phyloP scores from a whole-genome alignment of 64 coral and sea anemone genomes.

The Dendrophyllia cribrosa region DNA sequence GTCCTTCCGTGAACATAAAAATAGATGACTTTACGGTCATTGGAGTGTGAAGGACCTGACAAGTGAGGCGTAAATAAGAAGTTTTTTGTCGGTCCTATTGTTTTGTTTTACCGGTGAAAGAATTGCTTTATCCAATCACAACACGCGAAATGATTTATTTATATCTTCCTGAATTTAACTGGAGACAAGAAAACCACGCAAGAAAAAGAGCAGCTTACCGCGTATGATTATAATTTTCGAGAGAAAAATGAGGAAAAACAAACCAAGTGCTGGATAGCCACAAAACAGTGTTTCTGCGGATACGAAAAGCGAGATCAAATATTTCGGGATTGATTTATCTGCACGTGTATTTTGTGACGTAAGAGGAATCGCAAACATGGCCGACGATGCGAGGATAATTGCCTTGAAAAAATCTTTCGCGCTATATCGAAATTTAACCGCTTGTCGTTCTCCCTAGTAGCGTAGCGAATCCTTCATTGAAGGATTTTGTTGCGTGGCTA shows the following conservation, averaged over 20 bases:
- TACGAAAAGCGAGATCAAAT: not conserved
- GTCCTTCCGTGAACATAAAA: not conserved
- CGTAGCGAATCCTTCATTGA: not conserved
- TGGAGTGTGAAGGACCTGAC: slow-evolving; percentile 4
- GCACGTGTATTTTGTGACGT: slow-evolving; percentile 53
- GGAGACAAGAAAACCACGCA: slow-evolving; percentile 8
- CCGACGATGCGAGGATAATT: not conserved
- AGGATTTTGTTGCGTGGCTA: not conserved
- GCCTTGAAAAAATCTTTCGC: not conserved
- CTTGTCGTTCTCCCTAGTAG: not conserved
- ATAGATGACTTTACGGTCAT: not conserved
- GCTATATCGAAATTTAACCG: too few species aligned
- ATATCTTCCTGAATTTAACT: slow-evolving; percentile 20
- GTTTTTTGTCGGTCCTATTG: slow-evolving; percentile 17
- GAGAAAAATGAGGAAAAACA: not conserved
- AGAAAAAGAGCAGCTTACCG: slow-evolving; percentile 23
- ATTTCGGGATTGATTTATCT: slow-evolving; percentile 4
- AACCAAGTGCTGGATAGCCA: not conserved
- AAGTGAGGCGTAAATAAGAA: not conserved
- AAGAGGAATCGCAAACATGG: slow-evolving; percentile 32
- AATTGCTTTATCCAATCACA: not conserved
- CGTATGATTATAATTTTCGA: not conserved
- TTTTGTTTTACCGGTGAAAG: slow-evolving; percentile 27
- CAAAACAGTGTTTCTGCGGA: not conserved
- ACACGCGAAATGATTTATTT: slow-evolving; percentile 47